Evolutionary conservation across 2,888 invertebrate species (phyloP).

Genomic region (Dicyrtoma fusca): DNA sequence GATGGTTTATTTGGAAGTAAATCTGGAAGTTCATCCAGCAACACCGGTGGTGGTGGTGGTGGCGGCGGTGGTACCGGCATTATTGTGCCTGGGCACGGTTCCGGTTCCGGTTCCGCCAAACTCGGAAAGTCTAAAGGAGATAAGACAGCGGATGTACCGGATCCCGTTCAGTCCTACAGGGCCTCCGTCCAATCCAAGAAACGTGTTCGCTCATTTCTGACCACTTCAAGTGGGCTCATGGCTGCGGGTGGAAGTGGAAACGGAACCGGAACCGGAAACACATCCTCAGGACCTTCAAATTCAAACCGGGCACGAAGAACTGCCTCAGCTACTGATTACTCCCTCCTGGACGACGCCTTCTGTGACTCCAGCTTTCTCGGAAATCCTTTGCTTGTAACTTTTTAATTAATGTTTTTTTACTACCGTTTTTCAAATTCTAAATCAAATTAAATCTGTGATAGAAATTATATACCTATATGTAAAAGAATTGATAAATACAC

Average conservation of each 20-base stretch:
- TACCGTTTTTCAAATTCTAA: background rate
- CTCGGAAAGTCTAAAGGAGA: background rate
- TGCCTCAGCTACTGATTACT: background rate
- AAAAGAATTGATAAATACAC: no score
- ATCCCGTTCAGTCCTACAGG: background rate
- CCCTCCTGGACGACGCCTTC: slow-evolving; percentile 23
- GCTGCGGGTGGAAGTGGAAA: background rate
- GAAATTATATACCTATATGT: no score
- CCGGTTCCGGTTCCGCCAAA: no score
- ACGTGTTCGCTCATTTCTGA: slow-evolving; percentile 15
- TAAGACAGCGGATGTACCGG: background rate
- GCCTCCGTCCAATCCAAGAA: background rate
- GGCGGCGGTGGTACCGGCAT: background rate
- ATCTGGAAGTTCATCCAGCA: no score
- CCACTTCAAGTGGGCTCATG: background rate
- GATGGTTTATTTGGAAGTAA: background rate
- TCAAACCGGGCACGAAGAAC: no score
- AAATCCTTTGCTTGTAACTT: slow-evolving; percentile 17
- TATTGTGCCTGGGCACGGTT: no score
- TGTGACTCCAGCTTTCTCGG: slow-evolving; percentile 1
- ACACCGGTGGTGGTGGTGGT: no score
- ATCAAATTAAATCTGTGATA: no score
- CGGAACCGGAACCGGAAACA: background rate
- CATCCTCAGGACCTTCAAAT: no score
- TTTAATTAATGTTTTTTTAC: background rate